These are phyloP conservation scores for Callipepla squamata DNA, from an alignment of 2,113 vertebrate genomes.

Conservation along the genomic window DNA sequence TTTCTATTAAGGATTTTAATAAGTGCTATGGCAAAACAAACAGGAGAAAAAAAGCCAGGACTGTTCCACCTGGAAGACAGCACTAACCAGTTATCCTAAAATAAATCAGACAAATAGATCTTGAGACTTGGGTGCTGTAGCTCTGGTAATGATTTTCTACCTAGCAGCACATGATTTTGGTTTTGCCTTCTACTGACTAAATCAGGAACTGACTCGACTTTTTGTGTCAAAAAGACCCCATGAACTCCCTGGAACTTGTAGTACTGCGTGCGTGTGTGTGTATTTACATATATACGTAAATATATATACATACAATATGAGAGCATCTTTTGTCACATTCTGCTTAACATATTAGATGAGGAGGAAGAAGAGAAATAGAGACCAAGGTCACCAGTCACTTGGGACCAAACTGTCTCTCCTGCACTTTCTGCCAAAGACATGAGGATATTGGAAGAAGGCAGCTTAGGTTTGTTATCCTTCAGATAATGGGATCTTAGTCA, in stretches of 20 bases:
- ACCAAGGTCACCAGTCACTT: not conserved
- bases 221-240: not conserved
- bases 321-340: not conserved
- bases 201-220: not conserved
- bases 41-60: not conserved
- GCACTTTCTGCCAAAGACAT: not conserved
- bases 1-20: not conserved
- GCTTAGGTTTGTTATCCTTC: slow-evolving; percentile 16
- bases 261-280: not conserved
- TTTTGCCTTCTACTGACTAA: not conserved
- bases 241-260: not conserved
- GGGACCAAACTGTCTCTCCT: not conserved
- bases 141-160: not conserved
- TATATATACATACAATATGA: not conserved
- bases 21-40: not conserved
- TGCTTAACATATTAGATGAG: not conserved
- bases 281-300: too few relatives aligned
- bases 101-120: not conserved
- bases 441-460: not conserved
- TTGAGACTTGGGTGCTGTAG: not conserved
- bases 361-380: not conserved
- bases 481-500: slow-evolving; percentile 10
- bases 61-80: not conserved
- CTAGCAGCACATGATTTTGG: not conserved
- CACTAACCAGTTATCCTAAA: not conserved